These are phyloP conservation scores for Euplexia lucipara DNA, from an alignment of 2,888 invertebrate genomes.

Conservation along the genomic window DNA sequence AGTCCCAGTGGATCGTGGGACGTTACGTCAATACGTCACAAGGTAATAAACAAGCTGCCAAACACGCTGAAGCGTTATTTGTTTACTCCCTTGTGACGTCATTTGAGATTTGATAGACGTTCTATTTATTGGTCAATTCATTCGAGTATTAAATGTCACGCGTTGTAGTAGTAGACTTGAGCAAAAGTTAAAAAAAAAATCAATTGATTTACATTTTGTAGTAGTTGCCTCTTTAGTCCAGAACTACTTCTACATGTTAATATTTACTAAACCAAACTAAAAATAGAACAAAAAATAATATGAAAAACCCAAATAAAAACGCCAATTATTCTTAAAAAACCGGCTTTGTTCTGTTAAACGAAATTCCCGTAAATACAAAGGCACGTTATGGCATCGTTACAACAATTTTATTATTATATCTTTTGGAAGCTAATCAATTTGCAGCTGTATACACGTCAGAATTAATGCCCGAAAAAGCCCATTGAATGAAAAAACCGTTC, in stretches of 20 bases:
- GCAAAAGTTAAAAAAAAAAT: too few relatives aligned
- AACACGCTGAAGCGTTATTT: too few relatives aligned
- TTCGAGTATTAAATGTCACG: too few relatives aligned
- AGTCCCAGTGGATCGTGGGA: too few relatives aligned
- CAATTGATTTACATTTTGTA: too few relatives aligned
- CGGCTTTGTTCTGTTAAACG: conserved; percentile 31
- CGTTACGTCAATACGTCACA: too few relatives aligned
- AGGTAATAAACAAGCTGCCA: too few relatives aligned
- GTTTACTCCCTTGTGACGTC: too few relatives aligned
- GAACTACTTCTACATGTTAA: neutral
- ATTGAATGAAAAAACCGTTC: conserved; percentile 60
- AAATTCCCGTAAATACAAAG: conserved; percentile 48
- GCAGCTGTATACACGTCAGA: conserved; percentile 54
- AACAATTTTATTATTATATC: conserved; percentile 61
- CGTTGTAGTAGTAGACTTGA: too few relatives aligned
- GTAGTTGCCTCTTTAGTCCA: too few relatives aligned
- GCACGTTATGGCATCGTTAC: conserved; percentile 57
- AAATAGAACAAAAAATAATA: neutral
- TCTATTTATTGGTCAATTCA: too few relatives aligned
- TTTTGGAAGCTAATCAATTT: conserved; percentile 62
- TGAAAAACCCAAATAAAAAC: conserved; percentile 5
- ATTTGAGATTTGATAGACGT: too few relatives aligned
- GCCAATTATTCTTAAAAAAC: conserved; percentile 12
- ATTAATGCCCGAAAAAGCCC: conserved; percentile 60
- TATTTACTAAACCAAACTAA: neutral